These are phyloP conservation scores for Pachypanchax playfairii DNA, from an alignment of 2,113 vertebrate genomes.

Conservation along the genomic window DNA sequence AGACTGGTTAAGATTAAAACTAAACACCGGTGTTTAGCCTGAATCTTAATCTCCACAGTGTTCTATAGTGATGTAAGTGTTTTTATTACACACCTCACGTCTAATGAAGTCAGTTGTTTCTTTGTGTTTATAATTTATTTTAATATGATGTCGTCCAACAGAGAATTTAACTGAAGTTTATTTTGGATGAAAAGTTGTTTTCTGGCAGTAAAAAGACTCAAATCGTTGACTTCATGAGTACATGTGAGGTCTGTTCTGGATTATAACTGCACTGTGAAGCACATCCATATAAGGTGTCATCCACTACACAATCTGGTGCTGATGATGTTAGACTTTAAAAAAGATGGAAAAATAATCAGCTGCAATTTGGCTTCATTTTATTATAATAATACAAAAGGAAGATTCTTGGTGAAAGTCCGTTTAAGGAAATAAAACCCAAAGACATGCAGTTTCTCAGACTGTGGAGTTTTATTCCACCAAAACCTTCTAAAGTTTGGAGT, in stretches of 20 bases:
- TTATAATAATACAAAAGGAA: too few relatives aligned
- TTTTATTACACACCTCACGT: slow-evolving; percentile 2
- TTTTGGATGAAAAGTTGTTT: slow-evolving; percentile 30
- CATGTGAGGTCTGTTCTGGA: slow-evolving; percentile 41
- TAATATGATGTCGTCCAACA: slow-evolving; percentile 19
- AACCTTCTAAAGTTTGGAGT: rapidly evolving
- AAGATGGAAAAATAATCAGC: neutral
- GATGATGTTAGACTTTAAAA: neutral
- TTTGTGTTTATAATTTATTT: slow-evolving; percentile 33
- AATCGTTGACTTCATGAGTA: slow-evolving; percentile 14
- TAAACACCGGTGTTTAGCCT: neutral
- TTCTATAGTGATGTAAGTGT: slow-evolving; percentile 18
- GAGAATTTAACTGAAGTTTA: slow-evolving; percentile 23
- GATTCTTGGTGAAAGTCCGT: neutral
- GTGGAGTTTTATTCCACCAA: neutral
- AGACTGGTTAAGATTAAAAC: slow-evolving; percentile 10
- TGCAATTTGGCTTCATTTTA: neutral
- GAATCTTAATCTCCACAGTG: slow-evolving; percentile 3
- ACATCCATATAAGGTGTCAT: slow-evolving; percentile 51
- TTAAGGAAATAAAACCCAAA: neutral
- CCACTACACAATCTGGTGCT: neutral
- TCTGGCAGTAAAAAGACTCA: slow-evolving; percentile 33
- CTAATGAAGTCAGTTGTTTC: slow-evolving; percentile 27
- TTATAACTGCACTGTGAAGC: slow-evolving; percentile 18
- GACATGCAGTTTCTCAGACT: neutral